A percentile compares a stretch with the other conserved stretches of the same genome.
Conservation (phyloP, 2,888 invertebrate species). For the Xylocampa areola region DNA sequence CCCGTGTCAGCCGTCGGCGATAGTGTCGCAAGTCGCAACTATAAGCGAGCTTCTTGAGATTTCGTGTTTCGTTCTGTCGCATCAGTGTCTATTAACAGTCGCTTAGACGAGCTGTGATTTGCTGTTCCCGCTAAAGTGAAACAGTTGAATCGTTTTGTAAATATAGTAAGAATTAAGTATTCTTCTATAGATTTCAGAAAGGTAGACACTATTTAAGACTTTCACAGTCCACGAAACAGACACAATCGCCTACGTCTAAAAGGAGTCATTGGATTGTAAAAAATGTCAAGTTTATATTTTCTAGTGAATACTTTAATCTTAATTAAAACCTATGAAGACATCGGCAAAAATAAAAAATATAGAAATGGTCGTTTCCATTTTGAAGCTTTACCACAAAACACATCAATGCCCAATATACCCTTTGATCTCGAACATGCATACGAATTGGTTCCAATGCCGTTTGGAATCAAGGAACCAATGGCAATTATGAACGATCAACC, state of each 20-base stretch:
- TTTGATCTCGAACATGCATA: constrained; percentile 34
- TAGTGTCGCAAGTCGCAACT: constrained; percentile 30
- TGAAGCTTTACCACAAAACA: constrained; percentile 7
- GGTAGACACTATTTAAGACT: too few relatives aligned
- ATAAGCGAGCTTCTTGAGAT: constrained; percentile 39
- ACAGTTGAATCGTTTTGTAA: background rate
- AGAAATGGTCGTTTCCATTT: constrained; percentile 21
- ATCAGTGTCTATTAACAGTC: constrained; percentile 52
- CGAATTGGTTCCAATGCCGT: constrained; percentile 26
- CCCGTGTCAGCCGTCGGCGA: constrained; percentile 56
- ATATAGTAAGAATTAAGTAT: too few relatives aligned
- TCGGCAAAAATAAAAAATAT: constrained; percentile 10
- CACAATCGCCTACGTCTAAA: too few relatives aligned
- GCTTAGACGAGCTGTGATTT: constrained; percentile 36
- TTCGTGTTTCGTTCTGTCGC: constrained; percentile 40
- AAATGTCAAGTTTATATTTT: background rate
- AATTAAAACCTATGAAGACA: constrained; percentile 3
- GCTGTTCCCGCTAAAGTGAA: constrained; percentile 8
- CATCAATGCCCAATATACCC: constrained; percentile 9
- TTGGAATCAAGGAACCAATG: constrained; percentile 51
- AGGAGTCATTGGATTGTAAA: background rate
- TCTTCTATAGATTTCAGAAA: too few relatives aligned
- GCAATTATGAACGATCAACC: constrained; percentile 57
- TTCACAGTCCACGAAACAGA: too few relatives aligned
- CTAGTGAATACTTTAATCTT: background rate